Percentiles rank a stretch among this genome's conserved stretches.
These are phyloP conservation scores for Phoeniculus purpureus DNA, from an alignment of 2,797 vertebrate species.

Conservation along the genomic window DNA sequence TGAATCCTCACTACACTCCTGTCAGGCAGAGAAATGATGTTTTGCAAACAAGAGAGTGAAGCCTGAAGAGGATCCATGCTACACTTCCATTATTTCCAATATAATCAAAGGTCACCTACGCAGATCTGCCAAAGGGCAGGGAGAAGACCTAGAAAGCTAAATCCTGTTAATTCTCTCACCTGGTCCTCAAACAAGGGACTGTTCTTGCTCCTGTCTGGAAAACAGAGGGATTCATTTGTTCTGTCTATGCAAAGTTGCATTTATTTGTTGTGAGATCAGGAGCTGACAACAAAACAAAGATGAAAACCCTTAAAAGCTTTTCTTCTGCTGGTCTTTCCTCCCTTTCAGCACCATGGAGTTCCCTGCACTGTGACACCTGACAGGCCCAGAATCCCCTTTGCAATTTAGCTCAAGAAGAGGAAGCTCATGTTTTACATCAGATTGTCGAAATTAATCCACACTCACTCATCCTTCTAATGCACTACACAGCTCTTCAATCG, in stretches of 20 bases:
- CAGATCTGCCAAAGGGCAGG: background rate
- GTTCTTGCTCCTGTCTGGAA: background rate
- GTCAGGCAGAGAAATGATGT: background rate
- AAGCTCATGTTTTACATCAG: slow-evolving; percentile 14
- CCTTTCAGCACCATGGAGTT: background rate
- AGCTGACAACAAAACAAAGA: background rate
- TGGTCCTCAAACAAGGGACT: background rate
- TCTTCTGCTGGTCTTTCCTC: background rate
- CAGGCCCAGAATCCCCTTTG: background rate
- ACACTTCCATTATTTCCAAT: background rate
- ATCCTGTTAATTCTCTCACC: background rate
- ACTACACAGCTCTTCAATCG: background rate
- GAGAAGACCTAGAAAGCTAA: background rate
- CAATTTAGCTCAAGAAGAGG: background rate
- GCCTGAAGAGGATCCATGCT: background rate
- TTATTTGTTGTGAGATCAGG: background rate
- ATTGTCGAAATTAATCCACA: slow-evolving; percentile 58
- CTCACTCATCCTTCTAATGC: background rate
- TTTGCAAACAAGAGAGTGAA: background rate
- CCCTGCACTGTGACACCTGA: background rate
- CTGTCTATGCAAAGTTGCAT: background rate
- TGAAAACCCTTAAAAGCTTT: background rate
- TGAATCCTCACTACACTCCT: background rate
- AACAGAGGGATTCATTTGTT: background rate
- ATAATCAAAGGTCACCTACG: background rate